phyloP scores from a whole-genome alignment of 2,797 vertebrate species.

The Setipinna tenuifilis region DNA sequence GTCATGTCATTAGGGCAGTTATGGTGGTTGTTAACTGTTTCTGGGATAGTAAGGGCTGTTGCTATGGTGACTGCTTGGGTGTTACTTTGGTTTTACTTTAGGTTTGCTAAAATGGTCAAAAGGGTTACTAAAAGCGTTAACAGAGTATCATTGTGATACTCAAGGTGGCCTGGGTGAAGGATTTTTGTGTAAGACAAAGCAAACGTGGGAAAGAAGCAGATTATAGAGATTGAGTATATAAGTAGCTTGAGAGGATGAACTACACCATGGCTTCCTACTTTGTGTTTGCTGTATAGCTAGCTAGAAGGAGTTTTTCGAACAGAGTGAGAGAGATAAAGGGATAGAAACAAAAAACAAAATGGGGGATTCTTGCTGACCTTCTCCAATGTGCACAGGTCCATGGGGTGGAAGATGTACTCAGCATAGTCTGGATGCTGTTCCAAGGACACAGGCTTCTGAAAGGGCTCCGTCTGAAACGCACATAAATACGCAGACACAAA shows the following conservation, averaged over 20 bases:
- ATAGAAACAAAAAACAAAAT: background rate
- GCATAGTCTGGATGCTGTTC: constrained; percentile 98
- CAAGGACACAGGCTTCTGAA: constrained; percentile 97
- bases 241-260: background rate
- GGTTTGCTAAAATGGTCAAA: too few species aligned
- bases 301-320: too few species aligned
- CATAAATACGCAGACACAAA: constrained; percentile 11
- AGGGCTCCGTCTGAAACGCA: constrained; percentile 88
- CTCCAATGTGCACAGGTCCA: constrained; percentile 98
- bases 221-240: background rate
- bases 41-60: too few species aligned
- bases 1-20: too few species aligned
- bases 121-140: too few species aligned
- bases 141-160: too few species aligned
- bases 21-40: too few species aligned
- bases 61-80: too few species aligned
- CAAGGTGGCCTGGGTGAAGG: background rate
- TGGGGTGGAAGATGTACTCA: constrained; percentile 98
- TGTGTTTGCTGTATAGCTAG: too few species aligned
- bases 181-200: background rate
- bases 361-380: constrained; percentile 78
- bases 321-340: too few species aligned
- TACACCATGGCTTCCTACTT: background rate
- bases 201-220: constrained; percentile 20
- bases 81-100: too few species aligned